Conservation (phyloP, 2,888 invertebrate species). For the Rotaria magnacalcarata region DNA sequence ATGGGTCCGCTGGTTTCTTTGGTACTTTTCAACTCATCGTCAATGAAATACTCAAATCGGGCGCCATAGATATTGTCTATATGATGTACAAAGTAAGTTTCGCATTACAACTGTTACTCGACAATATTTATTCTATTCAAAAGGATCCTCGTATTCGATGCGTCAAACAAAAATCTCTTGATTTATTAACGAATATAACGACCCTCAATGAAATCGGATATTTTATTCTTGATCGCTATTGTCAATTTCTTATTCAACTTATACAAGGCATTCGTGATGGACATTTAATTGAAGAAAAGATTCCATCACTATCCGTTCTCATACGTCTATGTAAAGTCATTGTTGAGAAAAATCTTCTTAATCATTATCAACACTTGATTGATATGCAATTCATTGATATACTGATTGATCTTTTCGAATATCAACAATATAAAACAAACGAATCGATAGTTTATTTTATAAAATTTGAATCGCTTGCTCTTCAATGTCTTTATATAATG, state of each 20-base stretch:
- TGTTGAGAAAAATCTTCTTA: constrained; percentile 24
- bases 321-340: constrained; percentile 43
- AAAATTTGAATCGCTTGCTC: constrained; percentile 41
- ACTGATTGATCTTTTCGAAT: constrained; percentile 40
- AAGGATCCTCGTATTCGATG: constrained; percentile 34
- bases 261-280: constrained; percentile 44
- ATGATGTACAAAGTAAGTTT: constrained; percentile 38
- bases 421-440: constrained; percentile 8
- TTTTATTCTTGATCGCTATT: constrained; percentile 31
- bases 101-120: no score
- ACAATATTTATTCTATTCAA: no score
- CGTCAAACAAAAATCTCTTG: constrained; percentile 44
- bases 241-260: constrained; percentile 41
- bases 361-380: constrained; percentile 25
- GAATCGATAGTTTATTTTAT: constrained; percentile 39
- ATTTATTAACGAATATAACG: constrained; percentile 41
- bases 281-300: constrained; percentile 42
- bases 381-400: constrained; percentile 45
- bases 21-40: constrained; percentile 37
- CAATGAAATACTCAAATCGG: constrained; percentile 6
- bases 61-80: constrained; percentile 39
- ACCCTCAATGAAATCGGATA: constrained; percentile 24
- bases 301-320: constrained; percentile 42
- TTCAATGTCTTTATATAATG: constrained; percentile 43
- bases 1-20: constrained; percentile 36